Conservation (phyloP, 2,797 vertebrate species). For the Masticophis lateralis region DNA sequence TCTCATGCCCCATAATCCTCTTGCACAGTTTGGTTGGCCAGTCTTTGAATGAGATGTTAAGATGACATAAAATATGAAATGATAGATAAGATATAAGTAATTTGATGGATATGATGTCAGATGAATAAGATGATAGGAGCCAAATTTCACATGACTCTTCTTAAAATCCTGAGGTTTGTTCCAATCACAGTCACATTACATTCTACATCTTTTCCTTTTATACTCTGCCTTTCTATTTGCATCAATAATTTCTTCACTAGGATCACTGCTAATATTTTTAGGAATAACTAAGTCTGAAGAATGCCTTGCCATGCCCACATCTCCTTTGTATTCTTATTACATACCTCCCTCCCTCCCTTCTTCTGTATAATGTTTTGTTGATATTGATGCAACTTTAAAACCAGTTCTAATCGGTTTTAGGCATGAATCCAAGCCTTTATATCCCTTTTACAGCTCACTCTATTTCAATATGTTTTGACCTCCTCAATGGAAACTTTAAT, state of each 20-base stretch:
- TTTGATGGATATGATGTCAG: neutral
- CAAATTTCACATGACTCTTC: neutral
- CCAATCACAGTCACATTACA: neutral
- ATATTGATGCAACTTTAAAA: constrained; percentile 15
- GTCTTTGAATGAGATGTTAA: neutral
- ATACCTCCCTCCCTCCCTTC: neutral
- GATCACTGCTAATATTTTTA: neutral
- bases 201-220: neutral
- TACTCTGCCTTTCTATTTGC: neutral
- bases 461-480: neutral
- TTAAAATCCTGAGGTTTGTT: neutral
- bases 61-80: neutral
- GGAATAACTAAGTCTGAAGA: neutral
- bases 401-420: neutral
- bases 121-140: neutral
- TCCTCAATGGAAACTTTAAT: neutral
- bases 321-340: neutral
- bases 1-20: neutral
- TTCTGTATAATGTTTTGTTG: constrained; percentile 17
- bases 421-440: neutral
- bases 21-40: neutral
- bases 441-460: constrained; percentile 1
- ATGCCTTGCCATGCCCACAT: neutral
- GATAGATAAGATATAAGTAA: neutral
- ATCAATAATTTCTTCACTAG: neutral